A percentile compares a stretch with the other conserved stretches of the same genome.
Evolutionary conservation across 2,888 invertebrate species (phyloP).

Genomic region (Pachymerium ferrugineum): DNA sequence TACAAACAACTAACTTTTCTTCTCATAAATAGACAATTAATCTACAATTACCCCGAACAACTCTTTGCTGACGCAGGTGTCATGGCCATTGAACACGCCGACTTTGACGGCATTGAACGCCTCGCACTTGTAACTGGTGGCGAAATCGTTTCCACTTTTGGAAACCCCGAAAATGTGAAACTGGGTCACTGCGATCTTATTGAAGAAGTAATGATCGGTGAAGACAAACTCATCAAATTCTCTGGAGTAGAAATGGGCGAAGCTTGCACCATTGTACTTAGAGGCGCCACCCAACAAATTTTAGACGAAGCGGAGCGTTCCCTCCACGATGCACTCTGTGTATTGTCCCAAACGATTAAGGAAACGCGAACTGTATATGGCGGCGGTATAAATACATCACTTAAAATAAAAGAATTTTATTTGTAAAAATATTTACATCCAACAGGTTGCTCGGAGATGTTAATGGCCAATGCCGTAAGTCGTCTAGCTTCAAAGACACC

Average conservation of each 20-base stretch:
- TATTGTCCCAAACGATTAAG: conserved; percentile 87
- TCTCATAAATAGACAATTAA: conserved; percentile 66
- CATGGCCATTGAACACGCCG: conserved; percentile 99
- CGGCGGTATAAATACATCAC: conserved; percentile 59
- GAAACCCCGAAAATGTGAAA: conserved; percentile 83
- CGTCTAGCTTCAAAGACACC: conserved; percentile 77
- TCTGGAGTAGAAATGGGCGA: conserved; percentile 91
- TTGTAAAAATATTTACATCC: conserved; percentile 10
- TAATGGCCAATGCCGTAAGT: conserved; percentile 91
- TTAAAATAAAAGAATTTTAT: background rate
- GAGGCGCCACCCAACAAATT: conserved; percentile 97
- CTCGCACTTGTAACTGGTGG: conserved; percentile 89
- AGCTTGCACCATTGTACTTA: conserved; percentile 93
- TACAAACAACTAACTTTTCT: conserved; percentile 28
- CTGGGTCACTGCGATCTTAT: conserved; percentile 91
- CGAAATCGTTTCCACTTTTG: conserved; percentile 98
- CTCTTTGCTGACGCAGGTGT: conserved; percentile 95
- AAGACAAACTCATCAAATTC: conserved; percentile 89
- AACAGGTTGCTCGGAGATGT: conserved; percentile 81
- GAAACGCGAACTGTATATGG: conserved; percentile 88
- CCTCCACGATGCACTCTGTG: conserved; percentile 96
- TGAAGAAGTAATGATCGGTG: conserved; percentile 98
- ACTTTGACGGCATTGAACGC: conserved; percentile 98
- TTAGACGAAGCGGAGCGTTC: conserved; percentile 98
- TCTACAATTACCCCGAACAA: conserved; percentile 99